Percentiles rank a stretch among this genome's conserved stretches.
Conservation (phyloP, 1,140 invertebrate species). For the Sinonovacula constricta region DNA sequence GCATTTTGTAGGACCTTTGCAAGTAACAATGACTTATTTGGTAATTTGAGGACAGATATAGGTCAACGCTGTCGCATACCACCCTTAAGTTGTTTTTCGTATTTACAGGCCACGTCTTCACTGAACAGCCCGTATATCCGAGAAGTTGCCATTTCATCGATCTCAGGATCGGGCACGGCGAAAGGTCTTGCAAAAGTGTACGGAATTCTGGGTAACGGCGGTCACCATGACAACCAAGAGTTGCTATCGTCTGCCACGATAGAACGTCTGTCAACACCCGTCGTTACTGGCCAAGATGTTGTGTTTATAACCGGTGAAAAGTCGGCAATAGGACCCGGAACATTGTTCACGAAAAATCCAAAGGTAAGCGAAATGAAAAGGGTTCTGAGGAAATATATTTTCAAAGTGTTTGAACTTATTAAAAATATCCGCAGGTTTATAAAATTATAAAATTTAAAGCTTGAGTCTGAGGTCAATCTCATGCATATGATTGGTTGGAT, state of each 20-base stretch:
- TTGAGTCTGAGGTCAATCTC: no score
- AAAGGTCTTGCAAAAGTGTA: slow-evolving; percentile 50
- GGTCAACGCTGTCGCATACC: no score
- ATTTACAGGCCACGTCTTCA: slow-evolving; percentile 1
- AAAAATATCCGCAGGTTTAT: no score
- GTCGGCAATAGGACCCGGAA: slow-evolving; percentile 13
- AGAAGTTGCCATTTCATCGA: slow-evolving; percentile 33
- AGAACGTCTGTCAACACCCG: slow-evolving; percentile 17
- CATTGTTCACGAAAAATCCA: slow-evolving; percentile 32
- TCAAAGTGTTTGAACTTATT: no score
- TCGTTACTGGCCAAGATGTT: slow-evolving; percentile 18
- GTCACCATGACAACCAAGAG: slow-evolving; percentile 31
- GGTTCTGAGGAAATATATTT: no score
- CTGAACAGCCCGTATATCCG: slow-evolving; percentile 46
- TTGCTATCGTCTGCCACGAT: slow-evolving; percentile 45
- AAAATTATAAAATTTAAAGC: no score
- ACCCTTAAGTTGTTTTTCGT: no score
- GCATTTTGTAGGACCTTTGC: no score
- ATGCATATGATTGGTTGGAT: no score
- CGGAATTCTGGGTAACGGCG: slow-evolving; percentile 54
- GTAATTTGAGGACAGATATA: no score
- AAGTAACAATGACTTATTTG: no score
- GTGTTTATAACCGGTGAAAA: slow-evolving; percentile 33
- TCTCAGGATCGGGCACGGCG: slow-evolving; percentile 48
- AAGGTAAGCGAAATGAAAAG: no score